Conservation (phyloP, 2,888 invertebrate genomes). For the Orchesellides sinensis region DNA sequence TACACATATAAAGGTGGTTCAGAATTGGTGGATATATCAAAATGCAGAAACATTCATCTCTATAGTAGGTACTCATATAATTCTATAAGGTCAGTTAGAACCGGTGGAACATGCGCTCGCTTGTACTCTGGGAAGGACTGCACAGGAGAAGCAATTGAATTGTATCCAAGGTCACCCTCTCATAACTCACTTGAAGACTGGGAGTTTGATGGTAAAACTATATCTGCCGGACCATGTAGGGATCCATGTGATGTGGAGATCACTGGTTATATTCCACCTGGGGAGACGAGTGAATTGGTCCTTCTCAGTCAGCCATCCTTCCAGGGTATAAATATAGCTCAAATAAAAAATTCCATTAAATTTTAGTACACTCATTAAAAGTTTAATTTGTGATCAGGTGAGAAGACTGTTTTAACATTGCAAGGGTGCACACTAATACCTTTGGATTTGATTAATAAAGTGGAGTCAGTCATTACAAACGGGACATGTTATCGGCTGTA, state of each 20-base stretch:
- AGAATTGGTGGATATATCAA: too few species aligned
- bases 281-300: neutral
- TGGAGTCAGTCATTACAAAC: neutral
- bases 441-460: neutral
- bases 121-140: neutral
- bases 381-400: too few species aligned
- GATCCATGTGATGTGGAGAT: neutral
- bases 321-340: neutral
- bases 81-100: neutral
- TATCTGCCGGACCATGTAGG: neutral
- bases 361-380: too few species aligned
- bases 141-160: neutral
- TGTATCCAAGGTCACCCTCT: neutral
- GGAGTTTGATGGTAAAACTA: neutral
- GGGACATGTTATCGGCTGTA: neutral
- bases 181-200: neutral
- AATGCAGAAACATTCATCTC: too few species aligned
- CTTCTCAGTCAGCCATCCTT: neutral
- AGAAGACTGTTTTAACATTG: neutral
- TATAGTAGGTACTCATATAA: too few species aligned
- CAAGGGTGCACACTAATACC: neutral
- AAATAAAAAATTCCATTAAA: too few species aligned
- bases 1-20: neutral
- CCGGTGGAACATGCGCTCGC: neutral
- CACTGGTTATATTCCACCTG: neutral